Base-by-base conservation (phyloP, 2,888 invertebrate species). In the Lepidocyrtinus sp. region DNA sequence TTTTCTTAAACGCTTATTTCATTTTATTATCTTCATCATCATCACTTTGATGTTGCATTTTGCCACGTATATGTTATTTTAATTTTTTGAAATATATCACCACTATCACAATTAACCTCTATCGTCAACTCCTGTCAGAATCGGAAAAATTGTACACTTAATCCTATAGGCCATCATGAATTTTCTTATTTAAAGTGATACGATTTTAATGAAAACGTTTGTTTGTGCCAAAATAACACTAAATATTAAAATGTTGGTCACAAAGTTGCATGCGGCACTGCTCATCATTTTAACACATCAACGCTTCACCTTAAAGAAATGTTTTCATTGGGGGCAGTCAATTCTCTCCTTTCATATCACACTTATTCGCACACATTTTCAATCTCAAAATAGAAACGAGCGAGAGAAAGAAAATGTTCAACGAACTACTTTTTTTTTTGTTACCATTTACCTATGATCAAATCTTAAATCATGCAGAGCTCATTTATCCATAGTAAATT, bases 1-100 rank as follows among this genome's bases (percentile, higher is more conserved):
- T 59, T 12, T 50, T 7, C 17, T 50, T 50, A 50, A 50, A 50
- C 17, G 50, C 15, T 2, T 17, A 50, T 50, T 50, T 50, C 50
- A 50, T 50, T 50, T 50, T 50, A 50, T 50, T 50, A 50, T 50
- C 50, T 17, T 50, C 17, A 50, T 50, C 50, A 50, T n/a, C 15
- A 7, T 2, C n/a, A 36, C 36, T 50, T 50, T 2, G 17, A 50
- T 50, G 36, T 50, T n/a, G 12, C 12, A 1, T 50, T 17, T n/a
- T 50, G 2, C 50, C 50, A 50, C 15, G 50, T 50, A 50, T 17
- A 12, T 36, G 12, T 36, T 36, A 36, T 50, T 50, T 17, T 50
- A n/a, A 12, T 12, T 50, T 7, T 50, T 50, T 50, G 50, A 50
- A 50, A 50, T 50, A 50, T 12, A 50, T 50, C 50, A 50, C 50